Conservation (phyloP, 1,140 invertebrate species). For the Cherax quadricarinatus region DNA sequence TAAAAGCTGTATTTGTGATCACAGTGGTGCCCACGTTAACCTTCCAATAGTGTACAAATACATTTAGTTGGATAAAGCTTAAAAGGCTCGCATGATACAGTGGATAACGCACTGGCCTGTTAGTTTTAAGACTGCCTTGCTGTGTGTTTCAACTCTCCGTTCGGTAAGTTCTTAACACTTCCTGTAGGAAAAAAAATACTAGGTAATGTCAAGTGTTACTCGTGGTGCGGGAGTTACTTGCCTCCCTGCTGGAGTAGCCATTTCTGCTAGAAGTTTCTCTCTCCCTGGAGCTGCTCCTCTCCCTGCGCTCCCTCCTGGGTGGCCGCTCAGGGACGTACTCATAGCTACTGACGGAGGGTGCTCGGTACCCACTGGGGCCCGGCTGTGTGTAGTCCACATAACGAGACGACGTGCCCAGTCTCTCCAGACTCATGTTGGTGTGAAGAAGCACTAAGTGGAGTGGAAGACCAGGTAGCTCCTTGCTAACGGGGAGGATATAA, state of each 20-base stretch:
- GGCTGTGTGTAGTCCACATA: conserved; percentile 57
- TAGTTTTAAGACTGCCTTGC: too few species aligned
- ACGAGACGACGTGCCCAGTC: conserved; percentile 28
- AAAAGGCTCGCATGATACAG: too few species aligned
- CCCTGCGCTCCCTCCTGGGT: conserved; percentile 16
- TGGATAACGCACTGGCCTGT: too few species aligned
- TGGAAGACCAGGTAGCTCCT: background rate
- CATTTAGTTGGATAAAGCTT: too few species aligned
- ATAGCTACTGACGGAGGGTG: conserved; percentile 52
- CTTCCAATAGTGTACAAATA: too few species aligned
- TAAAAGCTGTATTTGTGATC: too few species aligned
- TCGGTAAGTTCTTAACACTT: too few species aligned
- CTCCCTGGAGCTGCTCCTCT: conserved; percentile 9
- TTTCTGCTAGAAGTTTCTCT: background rate
- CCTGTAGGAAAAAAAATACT: too few species aligned
- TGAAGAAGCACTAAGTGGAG: background rate
- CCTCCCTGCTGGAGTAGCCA: conserved; percentile 41
- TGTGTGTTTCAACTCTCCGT: too few species aligned
- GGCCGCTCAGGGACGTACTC: conserved; percentile 41
- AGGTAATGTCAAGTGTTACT: too few species aligned
- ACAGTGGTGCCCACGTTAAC: too few species aligned
- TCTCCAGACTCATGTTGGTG: conserved; percentile 51
- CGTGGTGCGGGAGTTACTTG: background rate
- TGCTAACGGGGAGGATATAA: background rate
- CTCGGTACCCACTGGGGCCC: conserved; percentile 35